Evolutionary conservation across 2,888 invertebrate species (phyloP).

Genomic region (Ophraella communa): DNA sequence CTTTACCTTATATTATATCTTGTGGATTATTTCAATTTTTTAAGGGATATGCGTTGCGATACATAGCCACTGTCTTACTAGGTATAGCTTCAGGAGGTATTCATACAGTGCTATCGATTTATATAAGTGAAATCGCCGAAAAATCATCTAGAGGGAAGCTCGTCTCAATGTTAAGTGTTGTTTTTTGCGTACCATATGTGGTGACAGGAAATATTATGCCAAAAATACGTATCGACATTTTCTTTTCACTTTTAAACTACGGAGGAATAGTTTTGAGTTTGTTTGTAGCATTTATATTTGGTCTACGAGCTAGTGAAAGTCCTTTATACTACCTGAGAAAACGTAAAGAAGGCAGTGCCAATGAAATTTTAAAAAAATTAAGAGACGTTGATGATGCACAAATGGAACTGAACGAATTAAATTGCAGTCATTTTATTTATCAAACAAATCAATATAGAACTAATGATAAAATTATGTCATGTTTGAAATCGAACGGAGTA

Average conservation of each 20-base stretch:
- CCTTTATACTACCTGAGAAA: background rate
- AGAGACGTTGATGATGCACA: background rate
- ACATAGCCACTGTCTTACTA: background rate
- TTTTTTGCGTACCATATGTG: background rate
- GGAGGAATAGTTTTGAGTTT: background rate
- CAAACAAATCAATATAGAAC: background rate
- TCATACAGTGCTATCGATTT: constrained; percentile 1
- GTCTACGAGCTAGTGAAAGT: background rate
- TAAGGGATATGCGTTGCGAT: background rate
- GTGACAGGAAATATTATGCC: background rate
- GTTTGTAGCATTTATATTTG: background rate
- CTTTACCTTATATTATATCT: background rate
- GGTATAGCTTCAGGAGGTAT: background rate
- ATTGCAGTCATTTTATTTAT: background rate
- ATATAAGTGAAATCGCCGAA: constrained; percentile 4
- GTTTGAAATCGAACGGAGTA: constrained; percentile 1
- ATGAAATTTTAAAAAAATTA: background rate
- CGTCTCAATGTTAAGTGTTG: background rate
- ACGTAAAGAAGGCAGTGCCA: background rate
- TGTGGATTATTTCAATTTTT: background rate
- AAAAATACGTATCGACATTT: background rate
- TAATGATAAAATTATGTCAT: constrained; percentile 1
- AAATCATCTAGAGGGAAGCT: background rate
- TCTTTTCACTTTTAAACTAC: background rate
- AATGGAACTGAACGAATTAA: background rate